phyloP scores from a whole-genome alignment of 2,797 vertebrate genomes.

The Sus cebifrons region DNA sequence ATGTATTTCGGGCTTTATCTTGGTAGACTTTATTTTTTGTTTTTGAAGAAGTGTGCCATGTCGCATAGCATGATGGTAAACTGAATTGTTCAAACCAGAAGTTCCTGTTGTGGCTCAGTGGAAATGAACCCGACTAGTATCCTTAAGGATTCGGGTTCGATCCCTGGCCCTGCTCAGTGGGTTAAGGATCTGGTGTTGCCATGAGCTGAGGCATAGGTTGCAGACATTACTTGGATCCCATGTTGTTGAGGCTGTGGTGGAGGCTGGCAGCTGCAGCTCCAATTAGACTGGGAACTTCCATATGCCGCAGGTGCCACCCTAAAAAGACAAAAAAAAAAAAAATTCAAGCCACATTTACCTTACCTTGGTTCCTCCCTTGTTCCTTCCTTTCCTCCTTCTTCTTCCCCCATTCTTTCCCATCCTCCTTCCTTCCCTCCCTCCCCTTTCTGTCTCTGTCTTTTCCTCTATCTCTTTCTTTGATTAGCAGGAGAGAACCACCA shows the following conservation, averaged over 20 bases:
- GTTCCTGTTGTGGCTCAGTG: too few relatives aligned
- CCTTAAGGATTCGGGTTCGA: too few relatives aligned
- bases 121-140: too few relatives aligned
- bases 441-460: background rate
- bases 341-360: constrained; percentile 4
- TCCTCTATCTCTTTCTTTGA: background rate
- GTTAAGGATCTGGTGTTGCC: too few relatives aligned
- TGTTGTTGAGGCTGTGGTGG: too few relatives aligned
- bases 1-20: background rate
- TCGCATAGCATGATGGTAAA: background rate
- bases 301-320: too few relatives aligned
- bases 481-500: background rate
- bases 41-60: background rate
- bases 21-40: background rate
- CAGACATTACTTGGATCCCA: too few relatives aligned
- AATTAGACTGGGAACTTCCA: too few relatives aligned
- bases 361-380: background rate
- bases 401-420: background rate
- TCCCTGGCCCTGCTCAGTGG: too few relatives aligned
- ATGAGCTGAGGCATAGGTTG: too few relatives aligned
- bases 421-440: background rate
- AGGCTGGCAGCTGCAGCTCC: too few relatives aligned
- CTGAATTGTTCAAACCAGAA: background rate
- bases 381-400: background rate
- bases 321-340: too few relatives aligned